These are phyloP conservation scores for Pterophyllum scalare DNA, from an alignment of 2,113 vertebrate species.

Conservation along the genomic window DNA sequence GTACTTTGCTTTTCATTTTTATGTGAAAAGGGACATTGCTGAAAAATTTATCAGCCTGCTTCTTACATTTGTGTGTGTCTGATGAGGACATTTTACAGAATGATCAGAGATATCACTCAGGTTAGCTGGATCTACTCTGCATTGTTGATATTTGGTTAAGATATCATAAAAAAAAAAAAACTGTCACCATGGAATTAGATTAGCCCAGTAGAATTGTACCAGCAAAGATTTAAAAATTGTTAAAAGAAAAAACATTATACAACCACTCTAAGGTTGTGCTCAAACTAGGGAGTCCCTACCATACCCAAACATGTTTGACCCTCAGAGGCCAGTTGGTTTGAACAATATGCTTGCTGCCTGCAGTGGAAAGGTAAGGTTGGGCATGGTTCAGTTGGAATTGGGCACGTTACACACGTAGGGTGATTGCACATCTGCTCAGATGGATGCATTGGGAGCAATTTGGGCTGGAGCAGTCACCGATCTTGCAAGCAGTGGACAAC, in stretches of 20 bases:
- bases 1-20: background rate
- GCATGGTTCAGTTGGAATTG: background rate
- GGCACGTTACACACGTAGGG: background rate
- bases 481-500: too few relatives aligned
- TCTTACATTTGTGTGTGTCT: background rate
- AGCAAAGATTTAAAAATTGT: too few relatives aligned
- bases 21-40: background rate
- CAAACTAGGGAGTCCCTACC: too few relatives aligned
- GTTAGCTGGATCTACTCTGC: background rate
- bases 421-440: background rate
- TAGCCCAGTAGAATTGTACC: too few relatives aligned
- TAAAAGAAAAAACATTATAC: background rate
- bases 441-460: background rate
- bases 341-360: background rate
- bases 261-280: background rate
- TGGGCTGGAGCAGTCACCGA: background rate
- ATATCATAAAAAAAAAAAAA: background rate
- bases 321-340: background rate
- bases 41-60: background rate
- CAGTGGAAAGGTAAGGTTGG: background rate
- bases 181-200: too few relatives aligned
- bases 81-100: background rate
- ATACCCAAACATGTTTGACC: background rate
- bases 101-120: rapidly evolving
- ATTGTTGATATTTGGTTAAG: background rate